Evolutionary conservation across 2,888 invertebrate genomes (phyloP).

Genomic region (Mechanitis mazaeus): DNA sequence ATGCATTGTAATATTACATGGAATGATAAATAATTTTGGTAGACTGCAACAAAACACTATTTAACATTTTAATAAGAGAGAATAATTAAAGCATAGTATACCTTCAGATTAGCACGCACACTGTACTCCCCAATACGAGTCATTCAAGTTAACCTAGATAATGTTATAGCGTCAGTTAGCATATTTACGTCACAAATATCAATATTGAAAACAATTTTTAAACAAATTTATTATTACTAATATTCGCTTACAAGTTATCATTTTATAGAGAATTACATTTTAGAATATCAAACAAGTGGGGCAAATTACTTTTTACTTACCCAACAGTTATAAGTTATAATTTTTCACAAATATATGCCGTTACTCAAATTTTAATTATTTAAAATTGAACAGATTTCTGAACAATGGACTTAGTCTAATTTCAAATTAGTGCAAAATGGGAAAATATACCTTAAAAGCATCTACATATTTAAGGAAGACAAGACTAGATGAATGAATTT

Average conservation of each 20-base stretch:
- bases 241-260: constrained; percentile 14
- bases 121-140: constrained; percentile 19
- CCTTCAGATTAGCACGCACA: constrained; percentile 37
- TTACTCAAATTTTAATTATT: constrained; percentile 8
- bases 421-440: constrained; percentile 2
- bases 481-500: constrained; percentile 56
- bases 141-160: constrained; percentile 11
- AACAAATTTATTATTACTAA: constrained; percentile 9
- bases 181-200: constrained; percentile 2
- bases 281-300: constrained; percentile 18
- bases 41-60: constrained; percentile 49
- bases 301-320: constrained; percentile 22
- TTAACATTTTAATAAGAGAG: constrained; percentile 44
- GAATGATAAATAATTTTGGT: constrained; percentile 54
- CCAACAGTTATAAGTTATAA: constrained; percentile 21
- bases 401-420: background rate
- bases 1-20: constrained; percentile 32
- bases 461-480: constrained; percentile 45
- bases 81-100: constrained; percentile 51
- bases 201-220: constrained; percentile 2
- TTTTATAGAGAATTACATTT: constrained; percentile 17
- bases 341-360: constrained; percentile 21
- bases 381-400: background rate
- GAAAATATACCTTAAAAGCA: constrained; percentile 11
- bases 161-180: constrained; percentile 6